Percentiles rank a stretch among this genome's conserved stretches.
Evolutionary conservation across 2,888 invertebrate species (phyloP).

Genomic region (Colletes collaris): DNA sequence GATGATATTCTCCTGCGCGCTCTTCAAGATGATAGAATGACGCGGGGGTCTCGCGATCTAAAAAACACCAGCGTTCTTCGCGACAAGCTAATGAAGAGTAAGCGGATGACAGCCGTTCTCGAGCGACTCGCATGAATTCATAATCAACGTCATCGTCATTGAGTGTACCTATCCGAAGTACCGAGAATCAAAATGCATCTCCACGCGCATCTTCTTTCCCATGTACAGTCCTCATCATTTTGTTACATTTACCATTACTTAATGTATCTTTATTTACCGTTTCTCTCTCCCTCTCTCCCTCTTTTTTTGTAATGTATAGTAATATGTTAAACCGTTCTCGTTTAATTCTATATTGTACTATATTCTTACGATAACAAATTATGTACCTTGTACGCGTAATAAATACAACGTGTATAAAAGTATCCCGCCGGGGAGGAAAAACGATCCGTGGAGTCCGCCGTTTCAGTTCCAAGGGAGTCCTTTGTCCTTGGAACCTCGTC

Average conservation of each 20-base stretch:
- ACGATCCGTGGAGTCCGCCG: background rate
- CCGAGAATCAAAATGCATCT: slow-evolving; percentile 64
- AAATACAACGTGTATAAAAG: slow-evolving; percentile 46
- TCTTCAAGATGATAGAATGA: slow-evolving; percentile 92
- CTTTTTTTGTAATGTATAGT: slow-evolving; percentile 52
- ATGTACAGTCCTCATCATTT: slow-evolving; percentile 60
- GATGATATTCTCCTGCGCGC: slow-evolving; percentile 92
- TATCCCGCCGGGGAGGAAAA: background rate
- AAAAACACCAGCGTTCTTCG: slow-evolving; percentile 41
- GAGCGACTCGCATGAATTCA: slow-evolving; percentile 51
- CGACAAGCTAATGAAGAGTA: slow-evolving; percentile 32
- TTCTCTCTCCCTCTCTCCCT: slow-evolving; percentile 23
- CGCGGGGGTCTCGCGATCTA: slow-evolving; percentile 25
- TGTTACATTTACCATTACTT: slow-evolving; percentile 45
- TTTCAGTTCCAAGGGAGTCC: background rate
- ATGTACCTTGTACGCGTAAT: slow-evolving; percentile 58
- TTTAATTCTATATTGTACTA: slow-evolving; percentile 31
- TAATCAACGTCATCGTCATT: slow-evolving; percentile 61
- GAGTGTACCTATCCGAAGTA: slow-evolving; percentile 52
- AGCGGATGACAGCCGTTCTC: slow-evolving; percentile 49
- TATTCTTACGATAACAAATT: slow-evolving; percentile 23
- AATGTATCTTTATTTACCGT: slow-evolving; percentile 33
- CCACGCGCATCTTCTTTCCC: slow-evolving; percentile 56
- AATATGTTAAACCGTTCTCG: slow-evolving; percentile 29
- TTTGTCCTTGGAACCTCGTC: slow-evolving; percentile 20